Base-by-base conservation (phyloP, 2,888 invertebrate species). In the Diarsia brunnea region DNA sequence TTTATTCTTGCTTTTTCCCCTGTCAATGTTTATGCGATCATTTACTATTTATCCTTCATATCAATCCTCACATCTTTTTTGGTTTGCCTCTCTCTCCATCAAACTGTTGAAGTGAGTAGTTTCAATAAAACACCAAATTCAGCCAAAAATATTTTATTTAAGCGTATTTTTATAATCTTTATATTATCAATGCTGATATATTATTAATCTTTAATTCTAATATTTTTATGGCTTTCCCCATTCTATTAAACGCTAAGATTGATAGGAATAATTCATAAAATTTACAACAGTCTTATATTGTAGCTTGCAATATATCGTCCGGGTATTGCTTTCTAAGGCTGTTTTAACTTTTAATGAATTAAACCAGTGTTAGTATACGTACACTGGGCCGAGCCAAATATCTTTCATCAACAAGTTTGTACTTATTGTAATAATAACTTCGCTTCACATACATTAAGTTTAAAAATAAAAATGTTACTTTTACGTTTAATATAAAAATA, bases 81-180 rank as follows among this genome's bases (percentile, higher is more conserved):
- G 38, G 8, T 5, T 38, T 38, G 7, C 38, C 38, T 38, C 8
- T 38, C 38, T 38, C 38, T 8, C 1, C 38, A 38, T 7, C 8
- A 1, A 38, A 38, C 8, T 38, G 38, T 38, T 64, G 51, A 72
- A 51, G 21, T 45, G 47, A 58, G 65, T 78, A 72, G 78, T 85
- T 87, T 87, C 43, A 87, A 88, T 95, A 92, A 95, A 95, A 96
- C 92, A 92, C 91, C 74, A 81, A 83, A 87, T 87, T 95, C 96
- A 95, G 96, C 96, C 96, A 96, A 96, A 96, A 97, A 96, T 96
- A 96, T 96, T 96, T 96, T 96, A 96, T 96, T 96, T 96, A 97
- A 97, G 96, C 96, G 96, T 96, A 96, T 96, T 96, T 96, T 96
- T 96, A 96, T 96, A 96, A 95, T 95, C 93, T 96, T 95, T 95